Evolutionary conservation across 2,113 vertebrate species (phyloP).

Genomic region (Malurus melanocephalus): DNA sequence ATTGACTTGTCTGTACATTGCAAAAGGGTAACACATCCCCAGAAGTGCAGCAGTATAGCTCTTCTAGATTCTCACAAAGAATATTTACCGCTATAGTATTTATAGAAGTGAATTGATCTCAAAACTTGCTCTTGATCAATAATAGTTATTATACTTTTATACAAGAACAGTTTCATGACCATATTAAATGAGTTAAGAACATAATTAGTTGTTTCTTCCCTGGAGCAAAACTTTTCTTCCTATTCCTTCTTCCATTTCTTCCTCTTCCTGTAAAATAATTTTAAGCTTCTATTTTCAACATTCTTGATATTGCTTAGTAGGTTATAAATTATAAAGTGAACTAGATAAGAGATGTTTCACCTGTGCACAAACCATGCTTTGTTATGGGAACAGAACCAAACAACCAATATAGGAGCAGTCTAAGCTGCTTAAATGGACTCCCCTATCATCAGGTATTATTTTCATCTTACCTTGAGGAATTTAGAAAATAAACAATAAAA

Average conservation of each 20-base stretch:
- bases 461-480: not conserved
- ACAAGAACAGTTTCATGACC: not conserved
- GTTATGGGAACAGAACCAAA: not conserved
- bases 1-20: not conserved
- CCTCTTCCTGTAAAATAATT: not conserved
- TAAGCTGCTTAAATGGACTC: not conserved
- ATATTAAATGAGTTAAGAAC: not conserved
- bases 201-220: not conserved
- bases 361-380: not conserved
- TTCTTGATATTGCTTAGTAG: not conserved
- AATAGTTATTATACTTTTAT: not conserved
- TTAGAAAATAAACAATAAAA: not conserved
- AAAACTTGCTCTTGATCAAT: not conserved
- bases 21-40: not conserved
- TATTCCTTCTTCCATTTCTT: not conserved
- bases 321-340: not conserved
- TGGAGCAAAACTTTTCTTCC: not conserved
- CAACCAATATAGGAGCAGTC: not conserved
- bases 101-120: not conserved
- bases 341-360: not conserved
- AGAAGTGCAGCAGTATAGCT: not conserved
- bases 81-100: not conserved
- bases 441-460: not conserved
- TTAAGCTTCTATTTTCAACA: not conserved
- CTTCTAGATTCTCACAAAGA: not conserved